These are phyloP conservation scores for Dendroctonus valens DNA, from an alignment of 1,140 invertebrate species.

Conservation along the genomic window DNA sequence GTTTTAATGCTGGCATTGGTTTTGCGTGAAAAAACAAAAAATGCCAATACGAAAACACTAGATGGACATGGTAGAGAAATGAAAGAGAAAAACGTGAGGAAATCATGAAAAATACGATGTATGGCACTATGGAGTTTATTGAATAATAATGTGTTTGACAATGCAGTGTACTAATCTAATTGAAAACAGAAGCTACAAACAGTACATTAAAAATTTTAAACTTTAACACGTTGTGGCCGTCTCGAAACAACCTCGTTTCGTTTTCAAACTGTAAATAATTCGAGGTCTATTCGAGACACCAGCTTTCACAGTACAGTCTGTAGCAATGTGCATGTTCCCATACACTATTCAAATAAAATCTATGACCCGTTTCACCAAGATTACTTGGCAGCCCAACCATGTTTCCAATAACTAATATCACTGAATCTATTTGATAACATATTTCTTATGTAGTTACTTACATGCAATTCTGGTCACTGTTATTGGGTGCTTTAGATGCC, in stretches of 20 bases:
- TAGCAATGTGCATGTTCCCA: conserved; percentile 29
- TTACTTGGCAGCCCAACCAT: conserved; percentile 30
- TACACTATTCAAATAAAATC: conserved; percentile 34
- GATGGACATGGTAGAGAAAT: conserved; percentile 35
- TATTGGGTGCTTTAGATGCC: not conserved
- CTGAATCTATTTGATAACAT: conserved; percentile 31
- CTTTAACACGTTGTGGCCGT: not conserved
- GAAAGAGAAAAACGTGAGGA: conserved; percentile 32
- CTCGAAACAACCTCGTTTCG: not conserved
- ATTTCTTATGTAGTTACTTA: conserved; percentile 20
- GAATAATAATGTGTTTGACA: conserved; percentile 50
- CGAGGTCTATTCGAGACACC: conserved; percentile 2
- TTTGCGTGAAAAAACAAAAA: conserved; percentile 3
- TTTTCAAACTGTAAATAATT: not conserved
- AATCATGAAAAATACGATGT: conserved; percentile 49
- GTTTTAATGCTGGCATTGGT: conserved; percentile 8
- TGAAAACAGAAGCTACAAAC: conserved; percentile 43
- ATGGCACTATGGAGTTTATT: conserved; percentile 54
- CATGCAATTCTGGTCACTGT: not conserved
- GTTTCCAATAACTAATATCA: conserved; percentile 37
- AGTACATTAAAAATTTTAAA: conserved; percentile 32
- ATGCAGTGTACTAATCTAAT: conserved; percentile 45
- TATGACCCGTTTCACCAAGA: conserved; percentile 41
- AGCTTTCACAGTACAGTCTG: conserved; percentile 26
- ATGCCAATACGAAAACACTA: conserved; percentile 18